Conservation (phyloP, 2,113 vertebrate species). For the Myanophis thanlyinensis region DNA sequence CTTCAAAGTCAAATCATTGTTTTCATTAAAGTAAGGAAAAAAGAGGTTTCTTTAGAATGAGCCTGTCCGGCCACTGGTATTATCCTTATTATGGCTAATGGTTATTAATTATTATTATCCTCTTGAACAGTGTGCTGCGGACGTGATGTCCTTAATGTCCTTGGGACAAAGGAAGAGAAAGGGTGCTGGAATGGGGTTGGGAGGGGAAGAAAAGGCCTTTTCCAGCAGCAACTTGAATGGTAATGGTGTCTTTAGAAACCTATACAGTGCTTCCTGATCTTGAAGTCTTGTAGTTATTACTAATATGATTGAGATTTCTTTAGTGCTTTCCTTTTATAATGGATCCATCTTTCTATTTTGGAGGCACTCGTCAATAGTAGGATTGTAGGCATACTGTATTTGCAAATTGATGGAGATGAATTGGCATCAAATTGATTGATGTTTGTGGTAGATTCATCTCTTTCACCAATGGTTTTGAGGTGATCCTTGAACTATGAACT, state of each 20-base stretch:
- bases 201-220: slow-evolving; percentile 26
- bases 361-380: fast-evolving
- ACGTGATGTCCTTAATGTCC: slow-evolving; percentile 81
- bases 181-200: slow-evolving; percentile 46
- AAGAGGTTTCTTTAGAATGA: slow-evolving; percentile 71
- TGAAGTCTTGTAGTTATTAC: neutral
- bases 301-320: neutral
- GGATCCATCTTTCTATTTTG: neutral
- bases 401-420: neutral
- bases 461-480: neutral
- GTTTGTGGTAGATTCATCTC: fast-evolving
- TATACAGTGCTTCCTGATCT: neutral
- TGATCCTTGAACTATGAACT: neutral
- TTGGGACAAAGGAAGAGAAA: slow-evolving; percentile 65
- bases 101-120: slow-evolving; percentile 85
- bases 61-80: slow-evolving; percentile 71
- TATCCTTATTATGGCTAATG: slow-evolving; percentile 82
- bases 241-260: neutral
- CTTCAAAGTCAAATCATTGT: slow-evolving; percentile 99
- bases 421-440: neutral
- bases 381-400: neutral
- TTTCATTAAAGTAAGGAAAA: slow-evolving; percentile 74
- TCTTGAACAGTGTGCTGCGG: slow-evolving; percentile 70
- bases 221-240: neutral
- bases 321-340: neutral